These are phyloP conservation scores for Ennomos fuscantarius DNA, from an alignment of 2,888 invertebrate genomes.

Conservation along the genomic window DNA sequence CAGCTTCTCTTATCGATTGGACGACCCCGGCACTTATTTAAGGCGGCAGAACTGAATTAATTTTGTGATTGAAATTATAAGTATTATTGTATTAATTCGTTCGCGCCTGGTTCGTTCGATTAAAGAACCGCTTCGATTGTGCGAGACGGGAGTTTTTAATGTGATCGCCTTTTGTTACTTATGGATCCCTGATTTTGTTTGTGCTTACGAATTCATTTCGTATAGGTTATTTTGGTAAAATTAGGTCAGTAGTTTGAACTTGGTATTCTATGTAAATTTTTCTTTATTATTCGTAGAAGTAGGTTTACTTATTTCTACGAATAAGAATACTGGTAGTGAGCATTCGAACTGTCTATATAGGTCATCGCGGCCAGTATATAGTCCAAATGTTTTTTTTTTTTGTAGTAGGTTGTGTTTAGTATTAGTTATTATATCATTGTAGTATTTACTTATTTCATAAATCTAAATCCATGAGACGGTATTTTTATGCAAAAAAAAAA, in stretches of 20 bases:
- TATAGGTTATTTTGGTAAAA: neutral
- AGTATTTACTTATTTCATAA: too few species aligned
- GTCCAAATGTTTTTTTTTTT: too few species aligned
- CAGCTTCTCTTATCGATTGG: constrained; percentile 78
- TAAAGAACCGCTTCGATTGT: constrained; percentile 60
- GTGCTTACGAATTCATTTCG: neutral
- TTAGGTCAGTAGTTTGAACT: neutral
- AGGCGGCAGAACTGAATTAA: constrained; percentile 79
- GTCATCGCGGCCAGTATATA: too few species aligned
- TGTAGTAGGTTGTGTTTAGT: too few species aligned
- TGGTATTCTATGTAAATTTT: too few species aligned
- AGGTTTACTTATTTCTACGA: neutral
- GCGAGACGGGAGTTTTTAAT: constrained; percentile 47
- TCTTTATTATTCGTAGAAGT: too few species aligned
- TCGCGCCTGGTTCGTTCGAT: constrained; percentile 68
- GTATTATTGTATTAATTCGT: constrained; percentile 70
- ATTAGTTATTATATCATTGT: too few species aligned
- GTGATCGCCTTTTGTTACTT: constrained; percentile 43
- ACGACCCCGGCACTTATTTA: constrained; percentile 76
- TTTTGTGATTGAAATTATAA: constrained; percentile 83
- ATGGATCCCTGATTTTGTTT: constrained; percentile 30
- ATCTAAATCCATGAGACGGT: too few species aligned
- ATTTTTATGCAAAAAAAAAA: too few species aligned
- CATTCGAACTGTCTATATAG: too few species aligned
- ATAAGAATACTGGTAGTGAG: too few species aligned